Evolutionary conservation across 2,797 vertebrate genomes (phyloP).

Genomic region (Semaprochilodus insignis): DNA sequence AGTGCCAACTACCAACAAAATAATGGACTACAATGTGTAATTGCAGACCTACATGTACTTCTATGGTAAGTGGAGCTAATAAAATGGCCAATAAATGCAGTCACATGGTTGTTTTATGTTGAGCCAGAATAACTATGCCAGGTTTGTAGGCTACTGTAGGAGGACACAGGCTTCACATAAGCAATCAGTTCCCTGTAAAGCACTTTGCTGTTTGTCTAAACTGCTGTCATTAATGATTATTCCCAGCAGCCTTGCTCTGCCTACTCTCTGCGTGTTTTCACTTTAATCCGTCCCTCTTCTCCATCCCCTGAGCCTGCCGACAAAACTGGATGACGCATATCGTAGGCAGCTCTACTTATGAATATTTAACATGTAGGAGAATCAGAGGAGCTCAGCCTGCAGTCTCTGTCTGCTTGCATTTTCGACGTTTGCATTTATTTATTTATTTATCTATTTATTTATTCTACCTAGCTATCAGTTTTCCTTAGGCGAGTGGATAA

Average conservation of each 20-base stretch:
- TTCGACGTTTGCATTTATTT: too few relatives aligned
- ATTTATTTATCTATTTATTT: too few relatives aligned
- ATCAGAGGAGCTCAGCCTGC: background rate
- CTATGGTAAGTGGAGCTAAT: too few relatives aligned
- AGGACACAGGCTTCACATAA: background rate
- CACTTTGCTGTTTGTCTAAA: too few relatives aligned
- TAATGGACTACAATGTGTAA: too few relatives aligned
- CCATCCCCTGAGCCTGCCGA: background rate
- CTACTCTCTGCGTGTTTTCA: background rate
- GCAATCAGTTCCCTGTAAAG: too few relatives aligned
- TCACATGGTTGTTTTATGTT: background rate
- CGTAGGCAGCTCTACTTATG: background rate
- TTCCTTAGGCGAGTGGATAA: background rate
- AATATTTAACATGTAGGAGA: slow-evolving; percentile 15
- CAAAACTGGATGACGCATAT: background rate
- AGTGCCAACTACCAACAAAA: background rate
- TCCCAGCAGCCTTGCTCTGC: background rate
- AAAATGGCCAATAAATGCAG: too few relatives aligned
- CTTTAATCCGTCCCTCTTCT: background rate
- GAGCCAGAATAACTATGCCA: background rate
- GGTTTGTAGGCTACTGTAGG: too few relatives aligned
- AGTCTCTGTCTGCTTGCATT: background rate
- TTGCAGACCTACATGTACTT: too few relatives aligned
- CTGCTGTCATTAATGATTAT: background rate
- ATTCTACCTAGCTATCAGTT: too few relatives aligned